Conservation (phyloP, 2,113 vertebrate species). For the Phocoena phocoena region DNA sequence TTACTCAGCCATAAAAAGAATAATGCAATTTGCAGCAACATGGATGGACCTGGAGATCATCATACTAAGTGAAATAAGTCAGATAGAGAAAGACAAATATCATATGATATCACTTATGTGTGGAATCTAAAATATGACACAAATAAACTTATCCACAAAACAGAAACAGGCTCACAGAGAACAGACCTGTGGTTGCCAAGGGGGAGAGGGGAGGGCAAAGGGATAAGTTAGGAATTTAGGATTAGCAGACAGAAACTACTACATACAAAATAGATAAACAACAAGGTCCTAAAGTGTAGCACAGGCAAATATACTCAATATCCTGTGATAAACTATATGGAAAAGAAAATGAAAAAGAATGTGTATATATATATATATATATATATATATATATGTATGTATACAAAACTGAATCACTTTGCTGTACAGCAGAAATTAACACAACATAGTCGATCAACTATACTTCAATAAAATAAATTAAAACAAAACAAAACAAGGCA, state of each 20-base stretch:
- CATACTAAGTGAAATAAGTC: background rate
- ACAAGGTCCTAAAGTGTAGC: background rate
- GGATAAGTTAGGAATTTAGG: background rate
- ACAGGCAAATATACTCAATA: background rate
- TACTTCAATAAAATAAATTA: background rate
- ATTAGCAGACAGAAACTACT: background rate
- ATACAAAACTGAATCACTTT: background rate
- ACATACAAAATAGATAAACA: background rate
- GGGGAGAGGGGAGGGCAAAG: background rate
- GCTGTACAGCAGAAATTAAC: background rate
- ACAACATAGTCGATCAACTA: background rate
- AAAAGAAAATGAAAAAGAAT: background rate
- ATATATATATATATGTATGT: too few species aligned
- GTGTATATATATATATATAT: too few species aligned
- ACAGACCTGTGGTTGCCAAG: background rate
- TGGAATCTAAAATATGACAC: background rate
- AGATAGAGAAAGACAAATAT: background rate
- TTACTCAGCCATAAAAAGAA: background rate
- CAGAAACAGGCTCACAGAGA: background rate
- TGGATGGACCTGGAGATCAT: background rate
- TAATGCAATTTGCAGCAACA: background rate
- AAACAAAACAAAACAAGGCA: background rate
- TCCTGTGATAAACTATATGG: background rate
- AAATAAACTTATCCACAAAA: background rate
- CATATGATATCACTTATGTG: background rate